phyloP scores from a whole-genome alignment of 2,797 vertebrate species.

The Falco berigora region DNA sequence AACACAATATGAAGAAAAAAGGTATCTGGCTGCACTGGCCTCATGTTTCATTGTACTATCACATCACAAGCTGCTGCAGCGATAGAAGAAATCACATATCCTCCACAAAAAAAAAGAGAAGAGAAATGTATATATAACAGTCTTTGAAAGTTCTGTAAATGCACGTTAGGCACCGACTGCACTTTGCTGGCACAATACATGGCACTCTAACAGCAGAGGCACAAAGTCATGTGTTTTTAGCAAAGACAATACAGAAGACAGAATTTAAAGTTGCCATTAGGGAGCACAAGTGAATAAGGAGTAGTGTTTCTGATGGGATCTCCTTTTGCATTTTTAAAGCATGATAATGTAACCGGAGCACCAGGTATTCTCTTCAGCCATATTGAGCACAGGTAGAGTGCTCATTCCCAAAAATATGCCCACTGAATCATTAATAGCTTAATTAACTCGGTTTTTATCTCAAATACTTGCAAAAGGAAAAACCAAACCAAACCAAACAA shows the following conservation, averaged over 20 bases:
- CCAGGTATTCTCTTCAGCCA: not conserved
- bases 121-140: not conserved
- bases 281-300: constrained; percentile 53
- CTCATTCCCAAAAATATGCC: not conserved
- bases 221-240: not conserved
- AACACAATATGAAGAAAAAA: not conserved
- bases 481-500: not conserved
- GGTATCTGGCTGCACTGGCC: constrained; percentile 1
- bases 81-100: not conserved
- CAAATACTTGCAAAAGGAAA: not conserved
- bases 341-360: not conserved
- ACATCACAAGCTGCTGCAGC: constrained; percentile 36
- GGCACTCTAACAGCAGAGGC: not conserved
- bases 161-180: not conserved
- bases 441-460: not conserved
- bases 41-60: constrained; percentile 25
- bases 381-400: not conserved
- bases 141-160: constrained; percentile 19
- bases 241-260: constrained; percentile 38
- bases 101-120: not conserved
- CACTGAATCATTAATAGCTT: not conserved
- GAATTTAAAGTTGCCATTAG: constrained; percentile 47
- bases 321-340: constrained; percentile 11
- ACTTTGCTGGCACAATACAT: not conserved
- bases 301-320: not conserved